A percentile compares a stretch with the other conserved stretches of the same genome.
Conservation (phyloP, 2,113 vertebrate genomes). For the Neolamprologus modestus region DNA sequence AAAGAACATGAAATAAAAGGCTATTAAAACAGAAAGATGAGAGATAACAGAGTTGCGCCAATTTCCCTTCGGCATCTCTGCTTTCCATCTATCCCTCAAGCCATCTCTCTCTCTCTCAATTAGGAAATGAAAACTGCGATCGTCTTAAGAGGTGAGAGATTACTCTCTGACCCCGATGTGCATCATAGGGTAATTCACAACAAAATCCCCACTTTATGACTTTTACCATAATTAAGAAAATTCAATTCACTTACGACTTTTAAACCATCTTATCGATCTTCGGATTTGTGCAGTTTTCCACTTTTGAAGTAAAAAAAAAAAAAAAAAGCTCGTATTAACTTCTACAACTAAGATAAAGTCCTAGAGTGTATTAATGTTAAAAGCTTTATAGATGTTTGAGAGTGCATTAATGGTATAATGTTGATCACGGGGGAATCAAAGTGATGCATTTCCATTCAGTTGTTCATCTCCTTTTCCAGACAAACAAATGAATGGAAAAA, state of each 20-base stretch:
- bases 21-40: conserved; percentile 19
- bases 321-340: not conserved
- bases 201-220: conserved; percentile 40
- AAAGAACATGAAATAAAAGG: conserved; percentile 2
- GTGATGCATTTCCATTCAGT: not conserved
- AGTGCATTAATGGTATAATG: conserved; percentile 17
- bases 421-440: not conserved
- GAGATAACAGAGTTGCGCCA: not conserved
- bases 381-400: conserved; percentile 21
- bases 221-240: conserved; percentile 63
- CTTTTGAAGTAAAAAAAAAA: not conserved
- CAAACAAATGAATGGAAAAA: not conserved
- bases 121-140: conserved; percentile 58
- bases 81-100: conserved; percentile 11
- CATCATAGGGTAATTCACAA: conserved; percentile 52
- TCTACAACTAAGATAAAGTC: conserved; percentile 34
- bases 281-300: conserved; percentile 9
- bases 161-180: conserved; percentile 29
- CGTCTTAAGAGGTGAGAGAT: conserved; percentile 32
- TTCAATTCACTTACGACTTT: conserved; percentile 60
- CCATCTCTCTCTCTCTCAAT: conserved; percentile 36
- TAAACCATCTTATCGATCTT: conserved; percentile 44
- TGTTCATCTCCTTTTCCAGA: not conserved
- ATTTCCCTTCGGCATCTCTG: not conserved
- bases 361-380: conserved; percentile 36